A percentile compares a stretch with the other conserved stretches of the same genome.
Conservation (phyloP, 1,140 invertebrate species). For the Calycopis cecrops region DNA sequence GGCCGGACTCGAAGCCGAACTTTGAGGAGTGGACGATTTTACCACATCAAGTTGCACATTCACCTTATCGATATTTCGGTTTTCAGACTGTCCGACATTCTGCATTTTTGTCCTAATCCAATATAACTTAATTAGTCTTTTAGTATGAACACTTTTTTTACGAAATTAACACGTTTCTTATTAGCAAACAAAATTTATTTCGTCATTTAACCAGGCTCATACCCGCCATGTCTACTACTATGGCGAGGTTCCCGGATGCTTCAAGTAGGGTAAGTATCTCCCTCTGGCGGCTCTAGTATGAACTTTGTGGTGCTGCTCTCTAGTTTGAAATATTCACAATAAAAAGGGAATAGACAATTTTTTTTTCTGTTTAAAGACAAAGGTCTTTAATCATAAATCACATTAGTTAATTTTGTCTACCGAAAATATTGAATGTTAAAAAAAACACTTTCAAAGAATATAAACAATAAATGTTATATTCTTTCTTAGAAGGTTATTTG, state of each 20-base stretch:
- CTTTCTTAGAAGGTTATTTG: too few species aligned
- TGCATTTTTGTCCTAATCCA: slow-evolving; percentile 88
- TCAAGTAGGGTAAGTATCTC: slow-evolving; percentile 74
- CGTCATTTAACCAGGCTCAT: slow-evolving; percentile 83
- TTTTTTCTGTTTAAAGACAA: slow-evolving; percentile 21
- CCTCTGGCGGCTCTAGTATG: slow-evolving; percentile 59
- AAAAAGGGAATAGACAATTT: slow-evolving; percentile 33
- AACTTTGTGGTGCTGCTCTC: slow-evolving; percentile 61
- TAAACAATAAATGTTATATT: too few species aligned
- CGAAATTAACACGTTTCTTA: slow-evolving; percentile 73
- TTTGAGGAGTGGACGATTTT: slow-evolving; percentile 75
- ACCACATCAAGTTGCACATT: slow-evolving; percentile 76
- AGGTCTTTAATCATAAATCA: too few species aligned
- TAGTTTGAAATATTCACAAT: slow-evolving; percentile 48
- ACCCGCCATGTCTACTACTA: slow-evolving; percentile 83
- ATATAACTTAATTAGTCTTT: slow-evolving; percentile 75
- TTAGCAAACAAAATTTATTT: slow-evolving; percentile 75
- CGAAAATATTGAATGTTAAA: too few species aligned
- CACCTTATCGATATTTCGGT: slow-evolving; percentile 85
- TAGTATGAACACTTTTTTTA: slow-evolving; percentile 74
- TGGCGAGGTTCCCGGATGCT: slow-evolving; percentile 76
- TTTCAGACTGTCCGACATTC: slow-evolving; percentile 90
- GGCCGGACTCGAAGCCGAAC: slow-evolving; percentile 78
- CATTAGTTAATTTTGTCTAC: too few species aligned
- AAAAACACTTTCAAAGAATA: too few species aligned